A percentile compares a stretch with the other conserved stretches of the same genome.
These are phyloP conservation scores for Lepidochrysops patricia DNA, from an alignment of 2,888 invertebrate species.

Conservation along the genomic window DNA sequence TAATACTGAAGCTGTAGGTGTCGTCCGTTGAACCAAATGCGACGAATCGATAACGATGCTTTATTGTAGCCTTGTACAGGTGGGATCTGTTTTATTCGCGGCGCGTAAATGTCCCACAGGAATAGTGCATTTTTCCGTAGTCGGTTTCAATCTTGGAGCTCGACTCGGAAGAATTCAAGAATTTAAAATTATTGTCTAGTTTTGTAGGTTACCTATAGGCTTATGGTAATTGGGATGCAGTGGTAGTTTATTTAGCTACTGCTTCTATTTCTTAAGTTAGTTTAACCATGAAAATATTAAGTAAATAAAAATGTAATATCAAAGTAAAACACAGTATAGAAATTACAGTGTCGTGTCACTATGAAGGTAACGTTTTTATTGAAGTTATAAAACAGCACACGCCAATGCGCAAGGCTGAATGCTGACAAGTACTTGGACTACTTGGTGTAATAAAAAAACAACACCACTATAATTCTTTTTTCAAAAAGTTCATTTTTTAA, in stretches of 20 bases:
- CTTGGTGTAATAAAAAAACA: not conserved
- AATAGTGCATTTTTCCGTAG: too few relatives aligned
- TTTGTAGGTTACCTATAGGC: too few relatives aligned
- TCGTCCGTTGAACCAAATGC: constrained; percentile 43
- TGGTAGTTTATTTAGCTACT: too few relatives aligned
- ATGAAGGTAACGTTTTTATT: constrained; percentile 10
- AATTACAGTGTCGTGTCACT: constrained; percentile 9
- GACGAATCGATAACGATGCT: constrained; percentile 49
- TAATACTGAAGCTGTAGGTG: constrained; percentile 26
- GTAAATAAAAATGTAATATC: not conserved
- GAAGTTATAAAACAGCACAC: constrained; percentile 10
- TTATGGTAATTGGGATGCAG: too few relatives aligned
- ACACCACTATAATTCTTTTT: not conserved
- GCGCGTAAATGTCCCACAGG: too few relatives aligned
- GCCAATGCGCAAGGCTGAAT: constrained; percentile 12
- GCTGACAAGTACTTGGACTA: not conserved
- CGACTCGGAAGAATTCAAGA: too few relatives aligned
- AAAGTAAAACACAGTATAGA: constrained; percentile 6
- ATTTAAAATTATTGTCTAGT: too few relatives aligned
- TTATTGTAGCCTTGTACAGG: constrained; percentile 31
- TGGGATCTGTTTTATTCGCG: not conserved
- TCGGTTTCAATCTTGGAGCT: too few relatives aligned
- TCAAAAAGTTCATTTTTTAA: not conserved
- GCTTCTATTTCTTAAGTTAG: too few relatives aligned
- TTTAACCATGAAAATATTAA: not conserved